Conservation (phyloP, 2,888 invertebrate species). For the Ecliptopera silaceata region DNA sequence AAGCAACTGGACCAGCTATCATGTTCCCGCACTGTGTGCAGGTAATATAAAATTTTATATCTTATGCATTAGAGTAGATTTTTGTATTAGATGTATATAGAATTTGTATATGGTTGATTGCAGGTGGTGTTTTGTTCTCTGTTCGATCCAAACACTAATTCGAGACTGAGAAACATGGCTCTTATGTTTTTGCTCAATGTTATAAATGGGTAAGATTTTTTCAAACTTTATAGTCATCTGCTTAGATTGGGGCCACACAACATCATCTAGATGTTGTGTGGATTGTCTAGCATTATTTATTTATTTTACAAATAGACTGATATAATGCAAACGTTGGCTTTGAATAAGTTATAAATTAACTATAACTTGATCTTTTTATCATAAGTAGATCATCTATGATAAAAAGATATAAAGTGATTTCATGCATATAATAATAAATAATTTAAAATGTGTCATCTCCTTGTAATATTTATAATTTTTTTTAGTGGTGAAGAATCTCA, state of each 20-base stretch:
- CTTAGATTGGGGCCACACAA: no score
- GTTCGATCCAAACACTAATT: slow-evolving; percentile 92
- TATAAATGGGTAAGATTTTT: slow-evolving; percentile 87
- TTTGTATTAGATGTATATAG: not conserved
- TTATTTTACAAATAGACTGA: no score
- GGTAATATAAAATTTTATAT: slow-evolving; percentile 62
- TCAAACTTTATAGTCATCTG: no score
- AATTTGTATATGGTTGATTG: slow-evolving; percentile 26
- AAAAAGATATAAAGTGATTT: no score
- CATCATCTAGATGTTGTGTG: no score
- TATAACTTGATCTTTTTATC: no score
- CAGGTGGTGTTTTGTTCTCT: slow-evolving; percentile 94
- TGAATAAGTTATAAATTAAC: no score
- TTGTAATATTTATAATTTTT: slow-evolving; percentile 6
- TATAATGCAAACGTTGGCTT: no score
- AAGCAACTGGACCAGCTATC: slow-evolving; percentile 87
- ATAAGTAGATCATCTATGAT: no score
- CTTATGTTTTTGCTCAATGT: slow-evolving; percentile 92
- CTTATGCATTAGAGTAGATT: not conserved
- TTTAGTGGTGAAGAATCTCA: slow-evolving; percentile 84
- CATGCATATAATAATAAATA: no score
- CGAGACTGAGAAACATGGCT: slow-evolving; percentile 90
- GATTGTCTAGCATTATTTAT: no score
- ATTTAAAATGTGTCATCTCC: no score
- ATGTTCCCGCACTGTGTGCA: slow-evolving; percentile 92